phyloP scores from a whole-genome alignment of 2,113 vertebrate species.

The Poeciliopsis occidentalis region DNA sequence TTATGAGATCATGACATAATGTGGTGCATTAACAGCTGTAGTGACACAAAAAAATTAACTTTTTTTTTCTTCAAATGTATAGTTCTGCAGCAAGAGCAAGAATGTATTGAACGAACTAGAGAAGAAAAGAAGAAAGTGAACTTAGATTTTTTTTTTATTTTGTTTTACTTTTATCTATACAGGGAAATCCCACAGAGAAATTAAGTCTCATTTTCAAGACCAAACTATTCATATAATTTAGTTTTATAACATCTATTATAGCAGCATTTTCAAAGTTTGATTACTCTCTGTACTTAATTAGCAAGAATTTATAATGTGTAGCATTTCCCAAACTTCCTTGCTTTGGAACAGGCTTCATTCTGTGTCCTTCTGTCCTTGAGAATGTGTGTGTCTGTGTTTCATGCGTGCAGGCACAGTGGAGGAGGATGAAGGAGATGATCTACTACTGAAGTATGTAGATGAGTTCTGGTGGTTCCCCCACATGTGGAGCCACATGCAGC shows the following conservation, averaged over 20 bases:
- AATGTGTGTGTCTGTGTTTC: conserved; percentile 8
- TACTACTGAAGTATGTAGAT: conserved; percentile 87
- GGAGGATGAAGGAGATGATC: conserved; percentile 93
- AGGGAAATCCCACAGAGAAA: too few relatives aligned
- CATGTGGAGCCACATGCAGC: conserved; percentile 99
- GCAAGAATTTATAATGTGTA: conserved; percentile 5
- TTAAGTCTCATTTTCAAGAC: too few relatives aligned
- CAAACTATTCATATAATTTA: too few relatives aligned
- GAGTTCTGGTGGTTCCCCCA: conserved; percentile 99
- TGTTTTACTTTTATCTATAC: too few relatives aligned
- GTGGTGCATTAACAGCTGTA: conserved; percentile 7
- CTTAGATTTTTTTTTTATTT: too few relatives aligned
- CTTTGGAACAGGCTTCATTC: conserved; percentile 3
- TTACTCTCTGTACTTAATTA: conserved; percentile 1
- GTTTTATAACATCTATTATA: conserved; percentile 8
- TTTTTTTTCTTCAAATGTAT: conserved; percentile 29
- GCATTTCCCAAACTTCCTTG: conserved; percentile 11
- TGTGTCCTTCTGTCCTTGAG: conserved; percentile 38
- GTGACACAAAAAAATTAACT: conserved; percentile 35
- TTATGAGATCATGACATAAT: conserved; percentile 21
- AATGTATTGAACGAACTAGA: not conserved
- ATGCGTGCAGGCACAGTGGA: conserved; percentile 84
- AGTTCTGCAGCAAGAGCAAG: conserved; percentile 38
- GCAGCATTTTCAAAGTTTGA: conserved; percentile 9
- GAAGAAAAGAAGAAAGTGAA: conserved; percentile 13